Evolutionary conservation across 1,140 invertebrate species (phyloP).

Genomic region (Scaptomyza graminum): DNA sequence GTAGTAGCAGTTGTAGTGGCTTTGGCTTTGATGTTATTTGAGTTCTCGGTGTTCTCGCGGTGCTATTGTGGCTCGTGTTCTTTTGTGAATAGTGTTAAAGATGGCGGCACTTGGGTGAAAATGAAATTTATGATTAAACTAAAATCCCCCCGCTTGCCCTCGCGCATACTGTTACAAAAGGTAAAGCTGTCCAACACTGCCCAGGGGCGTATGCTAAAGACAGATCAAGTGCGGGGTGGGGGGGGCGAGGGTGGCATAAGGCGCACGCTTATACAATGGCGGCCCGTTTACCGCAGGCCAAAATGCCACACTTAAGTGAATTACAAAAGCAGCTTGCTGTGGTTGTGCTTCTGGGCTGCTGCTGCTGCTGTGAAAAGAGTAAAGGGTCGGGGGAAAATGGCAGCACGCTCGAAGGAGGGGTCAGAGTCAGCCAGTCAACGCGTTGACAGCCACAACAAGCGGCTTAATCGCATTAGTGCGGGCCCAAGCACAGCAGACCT

Average conservation of each 20-base stretch:
- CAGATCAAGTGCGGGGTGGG: slow-evolving; percentile 47
- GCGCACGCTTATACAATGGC: slow-evolving; percentile 54
- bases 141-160: slow-evolving; percentile 24
- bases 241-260: slow-evolving; percentile 22
- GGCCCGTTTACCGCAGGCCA: slow-evolving; percentile 75
- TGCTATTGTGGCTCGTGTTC: no score
- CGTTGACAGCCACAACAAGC: slow-evolving; percentile 82
- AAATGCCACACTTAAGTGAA: slow-evolving; percentile 82
- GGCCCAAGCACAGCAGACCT: not conserved
- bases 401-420: not conserved
- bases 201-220: slow-evolving; percentile 64
- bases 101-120: slow-evolving; percentile 44
- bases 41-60: slow-evolving; percentile 11
- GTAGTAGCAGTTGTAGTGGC: no score
- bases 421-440: slow-evolving; percentile 68
- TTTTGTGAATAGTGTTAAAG: slow-evolving; percentile 28
- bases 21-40: slow-evolving; percentile 8
- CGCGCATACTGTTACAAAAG: slow-evolving; percentile 33
- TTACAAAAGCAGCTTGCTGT: slow-evolving; percentile 71
- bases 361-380: not conserved
- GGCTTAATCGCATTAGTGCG: slow-evolving; percentile 81
- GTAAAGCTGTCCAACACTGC: slow-evolving; percentile 52
- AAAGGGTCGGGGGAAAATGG: not conserved
- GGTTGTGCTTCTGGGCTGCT: slow-evolving; percentile 5
- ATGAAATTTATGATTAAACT: slow-evolving; percentile 78